Evolutionary conservation across 2,888 invertebrate species (phyloP).

Genomic region (Philereme vetulata): DNA sequence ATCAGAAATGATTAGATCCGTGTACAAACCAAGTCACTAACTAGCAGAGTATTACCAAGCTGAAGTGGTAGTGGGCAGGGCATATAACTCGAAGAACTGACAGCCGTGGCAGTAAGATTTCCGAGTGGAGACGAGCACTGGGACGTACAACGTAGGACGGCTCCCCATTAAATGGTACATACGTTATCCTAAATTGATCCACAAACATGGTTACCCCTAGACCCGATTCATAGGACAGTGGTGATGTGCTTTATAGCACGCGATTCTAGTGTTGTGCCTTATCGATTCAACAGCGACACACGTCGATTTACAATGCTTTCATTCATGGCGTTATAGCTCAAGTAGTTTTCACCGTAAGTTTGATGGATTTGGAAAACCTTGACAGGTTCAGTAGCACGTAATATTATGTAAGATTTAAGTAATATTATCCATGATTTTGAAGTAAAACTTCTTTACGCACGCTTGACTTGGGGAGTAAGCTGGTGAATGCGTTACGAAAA

Average conservation of each 20-base stretch:
- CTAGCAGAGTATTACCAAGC: too few relatives aligned
- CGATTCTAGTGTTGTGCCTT: constrained; percentile 76
- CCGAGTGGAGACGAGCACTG: too few relatives aligned
- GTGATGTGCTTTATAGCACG: constrained; percentile 66
- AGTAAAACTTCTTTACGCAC: too few relatives aligned
- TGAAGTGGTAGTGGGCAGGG: too few relatives aligned
- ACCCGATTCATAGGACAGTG: constrained; percentile 63
- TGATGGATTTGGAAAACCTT: constrained; percentile 34
- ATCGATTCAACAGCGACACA: constrained; percentile 66
- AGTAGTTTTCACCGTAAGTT: constrained; percentile 36
- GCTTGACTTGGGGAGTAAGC: too few relatives aligned
- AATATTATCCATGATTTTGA: not conserved
- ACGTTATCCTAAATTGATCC: constrained; percentile 13
- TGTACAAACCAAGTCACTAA: too few relatives aligned
- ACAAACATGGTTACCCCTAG: constrained; percentile 46
- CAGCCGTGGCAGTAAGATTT: too few relatives aligned
- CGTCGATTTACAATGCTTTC: constrained; percentile 37
- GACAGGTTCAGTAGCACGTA: not conserved
- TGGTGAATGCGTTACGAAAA: too few relatives aligned
- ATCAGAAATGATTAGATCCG: too few relatives aligned
- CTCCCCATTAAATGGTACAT: too few relatives aligned
- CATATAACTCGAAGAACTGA: too few relatives aligned
- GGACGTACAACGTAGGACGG: too few relatives aligned
- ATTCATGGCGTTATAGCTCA: constrained; percentile 43
- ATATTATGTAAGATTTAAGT: not conserved